Evolutionary conservation across 1,140 invertebrate genomes (phyloP), one percentile per base, ranked within the genome.

Genomic region (Scaptomyza graminum): DNA sequence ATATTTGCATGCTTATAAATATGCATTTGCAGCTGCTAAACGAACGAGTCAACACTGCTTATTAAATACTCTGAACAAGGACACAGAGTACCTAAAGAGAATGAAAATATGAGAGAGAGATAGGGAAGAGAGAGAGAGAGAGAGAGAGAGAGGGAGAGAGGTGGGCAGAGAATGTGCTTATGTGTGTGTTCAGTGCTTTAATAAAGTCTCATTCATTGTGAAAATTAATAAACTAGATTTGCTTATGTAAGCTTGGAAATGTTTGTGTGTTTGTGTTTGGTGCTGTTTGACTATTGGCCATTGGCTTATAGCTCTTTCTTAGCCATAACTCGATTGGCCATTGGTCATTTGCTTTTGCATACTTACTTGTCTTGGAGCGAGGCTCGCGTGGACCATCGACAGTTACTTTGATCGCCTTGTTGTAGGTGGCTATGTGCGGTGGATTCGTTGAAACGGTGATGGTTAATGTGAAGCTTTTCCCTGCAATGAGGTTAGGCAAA

Each of bases 371-470:
- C 94, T 99, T 99, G 85, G 97, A 98, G 92, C 98, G 94, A 8
- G 98, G 98, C 93, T 99, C 98, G 88, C 98, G 93, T n/a, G 98
- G 98, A 89, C 98, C 98, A 93, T 99, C 98, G 15, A 97, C 96
- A 5, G 98, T 99, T 55, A 99, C 98, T 93, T 99, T 99, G 92
- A 99, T 99, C 34, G 98, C 98, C 92, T 99, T 99, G 80, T 96
- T 97, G 93, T 99, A 99, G 3, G 98, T 98, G n/a, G 98, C 96
- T 44, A 99, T 96, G 93, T 99, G 97, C 8, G 97, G 97, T 50
- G 98, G 98, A 76, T 95, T 94, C 67, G 97, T 98, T 75, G 95
- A 96, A 60, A 99, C 94, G 34, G 97, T 98, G 92, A 99, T 99
- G 76, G 98, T 99, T 83, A 99, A 92, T 49, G 97, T 98, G 92